Conservation (phyloP, 53 echinoderm and acorn worm genomes). For the Luidia sarsii region DNA sequence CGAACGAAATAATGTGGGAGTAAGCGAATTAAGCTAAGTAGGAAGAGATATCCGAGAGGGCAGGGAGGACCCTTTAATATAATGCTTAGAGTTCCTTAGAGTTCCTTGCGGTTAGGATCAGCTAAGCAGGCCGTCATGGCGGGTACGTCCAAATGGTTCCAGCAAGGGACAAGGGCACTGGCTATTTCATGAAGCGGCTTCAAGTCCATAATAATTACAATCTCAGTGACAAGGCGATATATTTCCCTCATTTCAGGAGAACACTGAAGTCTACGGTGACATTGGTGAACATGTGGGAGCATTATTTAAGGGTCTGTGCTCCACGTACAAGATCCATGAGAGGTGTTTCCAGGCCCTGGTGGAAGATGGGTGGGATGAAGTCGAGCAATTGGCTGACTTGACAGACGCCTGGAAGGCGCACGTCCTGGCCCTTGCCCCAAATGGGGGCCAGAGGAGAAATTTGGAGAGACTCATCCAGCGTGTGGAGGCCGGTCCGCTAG, state of each 20-base stretch:
- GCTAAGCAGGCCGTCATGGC: too few relatives aligned
- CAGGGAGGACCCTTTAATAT: too few relatives aligned
- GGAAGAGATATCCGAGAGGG: too few relatives aligned
- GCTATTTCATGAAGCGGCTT: too few relatives aligned
- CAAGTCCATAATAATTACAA: too few relatives aligned
- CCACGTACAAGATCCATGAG: neutral
- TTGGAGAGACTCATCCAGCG: neutral
- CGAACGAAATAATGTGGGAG: too few relatives aligned
- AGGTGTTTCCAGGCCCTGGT: neutral
- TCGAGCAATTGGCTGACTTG: neutral
- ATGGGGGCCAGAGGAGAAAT: conserved; percentile 4
- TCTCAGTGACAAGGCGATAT: too few relatives aligned
- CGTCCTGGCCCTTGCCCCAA: neutral
- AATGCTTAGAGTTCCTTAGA: neutral
- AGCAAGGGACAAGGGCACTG: too few relatives aligned
- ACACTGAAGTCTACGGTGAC: neutral
- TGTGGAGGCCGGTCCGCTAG: conserved; percentile 9
- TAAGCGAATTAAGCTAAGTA: too few relatives aligned
- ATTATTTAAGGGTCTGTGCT: neutral
- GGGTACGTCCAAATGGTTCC: too few relatives aligned
- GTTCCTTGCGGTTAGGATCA: too few relatives aligned
- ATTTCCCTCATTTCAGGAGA: neutral
- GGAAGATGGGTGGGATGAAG: conserved; percentile 16
- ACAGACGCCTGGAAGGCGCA: neutral
- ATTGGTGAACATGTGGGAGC: neutral